Evolutionary conservation across 2,888 invertebrate genomes (phyloP), one percentile per base, ranked within the genome.

Genomic region (Mesorhabditis sp.): DNA sequence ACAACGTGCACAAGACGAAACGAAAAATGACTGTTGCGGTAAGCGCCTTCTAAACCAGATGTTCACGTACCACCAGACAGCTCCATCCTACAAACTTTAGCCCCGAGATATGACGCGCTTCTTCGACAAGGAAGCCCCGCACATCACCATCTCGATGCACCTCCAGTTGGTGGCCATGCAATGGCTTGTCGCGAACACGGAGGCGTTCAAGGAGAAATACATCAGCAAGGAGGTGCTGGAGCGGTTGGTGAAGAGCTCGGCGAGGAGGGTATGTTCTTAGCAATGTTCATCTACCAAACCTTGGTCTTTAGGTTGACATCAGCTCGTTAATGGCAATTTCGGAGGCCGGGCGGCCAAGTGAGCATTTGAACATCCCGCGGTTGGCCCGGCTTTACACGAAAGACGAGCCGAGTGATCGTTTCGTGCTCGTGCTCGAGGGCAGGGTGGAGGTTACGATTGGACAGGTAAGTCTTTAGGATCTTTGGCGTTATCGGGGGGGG

Each of bases 391-490:
- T 89, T 28, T 89, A 86, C 80, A 80, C 83, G 65, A 85, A 86
- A 85, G 89, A 89, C 10, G 88, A 89, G 77, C 87, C 89, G 2
- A 88, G 92, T 70, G 80, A 78, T 66, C 95, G 92, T 88, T 98
- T 97, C 88, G 92, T 95, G 72, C 89, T 98, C 81, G 92, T 98
- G 80, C 88, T 98, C 79, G 96, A 97, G 87, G 97, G 88, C 77
- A 74, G 83, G 4, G 95, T 95, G 96, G 70, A 93, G n/a, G 78
- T 78, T 4, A 71, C 92, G 0, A 93, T 97, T 71, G 97, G 97
- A 0, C 82, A 79, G 72, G 77, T 77, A 28, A 43, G 45, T 43
- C 15, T 62, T 44, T 28, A 28, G 28, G 28, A 1, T 28, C 28
- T 28, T 28, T 28, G 28, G 28, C 28, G 28, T 28, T 28, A 28